Evolutionary conservation across 92 coral and sea anemone genomes (phyloP), one percentile per base, ranked within the genome.

Genomic region (Parazoanthus atlanticus): DNA sequence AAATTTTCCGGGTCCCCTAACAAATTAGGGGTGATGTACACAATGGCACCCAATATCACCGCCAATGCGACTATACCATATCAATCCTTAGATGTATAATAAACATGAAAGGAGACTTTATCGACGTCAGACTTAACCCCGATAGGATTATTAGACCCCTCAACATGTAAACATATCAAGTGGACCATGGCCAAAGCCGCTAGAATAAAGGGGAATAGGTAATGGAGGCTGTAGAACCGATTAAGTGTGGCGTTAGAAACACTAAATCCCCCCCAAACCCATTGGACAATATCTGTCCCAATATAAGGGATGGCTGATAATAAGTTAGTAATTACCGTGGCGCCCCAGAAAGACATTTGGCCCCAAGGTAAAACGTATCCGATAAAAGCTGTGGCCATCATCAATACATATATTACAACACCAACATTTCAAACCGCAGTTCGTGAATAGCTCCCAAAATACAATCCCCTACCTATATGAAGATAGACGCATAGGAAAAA

Each of bases 321-420:
- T 38, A 90, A 86, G 64, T 90, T 90, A 79, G 92, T 90, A 78
- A 90, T 90, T 2, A 90, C 92, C 43, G 92, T 90, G 87, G 92
- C 92, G 17, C 87, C 92, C 82, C 92, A 90, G 65, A 90, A 86
- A 61, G 92, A 90, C 90, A 90, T 90, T 52, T 90, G 92, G 52
- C 92, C 92, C 90, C 89, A 90, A 90, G 92, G 92, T 66, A 90
- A 78, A 11, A 90, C 92, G 67, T 90, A 90, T 76, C 92, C 92
- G 17, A 90, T 56, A 73, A 90, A 90, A 75, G 92, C 90, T 41
- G 92, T 90, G 66, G 78, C 58, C 90, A 90, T 90, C 86, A 79
- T 90, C 90, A 95, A 88, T 71, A 95, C 58, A 74, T 74, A 86
- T 49, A 95, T 85, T 88, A 93, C 70, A 78, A 93, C 90, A 58